Conservation (phyloP, 2,113 vertebrate species). For the Donacobius atricapilla region DNA sequence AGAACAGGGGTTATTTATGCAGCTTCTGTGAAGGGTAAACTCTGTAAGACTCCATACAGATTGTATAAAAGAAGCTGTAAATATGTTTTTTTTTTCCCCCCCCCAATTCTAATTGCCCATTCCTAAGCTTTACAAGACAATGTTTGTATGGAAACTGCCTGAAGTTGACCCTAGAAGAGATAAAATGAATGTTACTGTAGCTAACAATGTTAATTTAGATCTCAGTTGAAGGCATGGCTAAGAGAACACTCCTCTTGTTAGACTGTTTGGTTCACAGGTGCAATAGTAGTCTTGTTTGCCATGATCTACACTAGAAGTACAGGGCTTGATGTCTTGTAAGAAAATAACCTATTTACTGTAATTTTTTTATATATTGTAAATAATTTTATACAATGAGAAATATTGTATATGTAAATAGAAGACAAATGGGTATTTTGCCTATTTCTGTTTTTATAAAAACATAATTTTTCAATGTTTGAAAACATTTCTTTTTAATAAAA, state of each 20-base stretch:
- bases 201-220: conserved; percentile 26
- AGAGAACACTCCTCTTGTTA: conserved; percentile 62
- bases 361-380: conserved; percentile 81
- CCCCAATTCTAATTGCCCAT: conserved; percentile 32
- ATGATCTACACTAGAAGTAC: conserved; percentile 83
- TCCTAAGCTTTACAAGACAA: conserved; percentile 80
- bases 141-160: conserved; percentile 84
- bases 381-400: conserved; percentile 84
- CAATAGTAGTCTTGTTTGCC: conserved; percentile 75
- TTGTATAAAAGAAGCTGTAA: conserved; percentile 56
- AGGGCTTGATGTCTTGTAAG: conserved; percentile 88
- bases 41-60: not conserved
- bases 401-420: conserved; percentile 87
- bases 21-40: conserved; percentile 47
- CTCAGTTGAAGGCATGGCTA: conserved; percentile 75
- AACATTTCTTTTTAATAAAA: conserved; percentile 73
- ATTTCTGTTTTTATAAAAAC: conserved; percentile 62
- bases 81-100: not conserved
- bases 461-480: conserved; percentile 48
- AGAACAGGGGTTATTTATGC: conserved; percentile 71
- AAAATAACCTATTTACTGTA: conserved; percentile 81
- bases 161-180: conserved; percentile 72
- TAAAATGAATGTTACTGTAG: conserved; percentile 67
- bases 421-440: conserved; percentile 73
- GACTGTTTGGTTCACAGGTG: conserved; percentile 77